Base-by-base conservation (phyloP, 2,797 vertebrate species). In the Channallabes apus region DNA sequence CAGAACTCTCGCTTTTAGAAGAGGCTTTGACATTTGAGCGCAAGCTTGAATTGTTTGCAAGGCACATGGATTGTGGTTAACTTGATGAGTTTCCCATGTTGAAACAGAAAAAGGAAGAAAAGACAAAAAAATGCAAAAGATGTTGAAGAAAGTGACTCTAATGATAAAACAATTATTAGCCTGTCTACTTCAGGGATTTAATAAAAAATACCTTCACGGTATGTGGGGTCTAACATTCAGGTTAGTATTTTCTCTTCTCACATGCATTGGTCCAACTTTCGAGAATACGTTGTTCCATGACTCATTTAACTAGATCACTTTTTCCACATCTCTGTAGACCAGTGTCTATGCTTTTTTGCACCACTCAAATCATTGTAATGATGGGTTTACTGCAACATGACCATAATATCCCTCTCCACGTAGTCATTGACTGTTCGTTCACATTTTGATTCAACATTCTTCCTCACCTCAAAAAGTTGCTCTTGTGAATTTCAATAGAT, bases 1-100 rank as follows among this genome's bases (percentile, higher is more conserved):
- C 27, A 24, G 32, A 56, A 24, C 80, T 38, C 46, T 58, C 32
- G 2, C 22, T 59, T 69, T 82, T 38, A 56, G 29, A 68, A 56
- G 22, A 32, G 41, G 12, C 12, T 58, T 38, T 58, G 51, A 82
- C 80, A 82, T 82, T 82, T 82, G 6, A 69, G 46, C n/a, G 29
- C 51, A 24, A 59, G 22, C 80, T 69, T n/a, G 51, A 38, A 71
- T 71, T 82, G 51, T 69, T 69, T 54, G 64, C 80, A 69, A 82
- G 80, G 35, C 41, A 38, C 80, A 82, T 62, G 35, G 14, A 46
- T 24, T 46, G 80, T 29, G 85, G 73, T 83, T 82, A 17, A 38
- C 51, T 18, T 82, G 67, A 82, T 71, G 80, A 71, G 29, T 82
- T 82, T 82, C 51, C 27, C 27, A 82, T 82, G 80, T 9, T n/a